These are phyloP conservation scores for Melanotaenia duboulayi DNA, from an alignment of 2,113 vertebrate species.

Conservation along the genomic window DNA sequence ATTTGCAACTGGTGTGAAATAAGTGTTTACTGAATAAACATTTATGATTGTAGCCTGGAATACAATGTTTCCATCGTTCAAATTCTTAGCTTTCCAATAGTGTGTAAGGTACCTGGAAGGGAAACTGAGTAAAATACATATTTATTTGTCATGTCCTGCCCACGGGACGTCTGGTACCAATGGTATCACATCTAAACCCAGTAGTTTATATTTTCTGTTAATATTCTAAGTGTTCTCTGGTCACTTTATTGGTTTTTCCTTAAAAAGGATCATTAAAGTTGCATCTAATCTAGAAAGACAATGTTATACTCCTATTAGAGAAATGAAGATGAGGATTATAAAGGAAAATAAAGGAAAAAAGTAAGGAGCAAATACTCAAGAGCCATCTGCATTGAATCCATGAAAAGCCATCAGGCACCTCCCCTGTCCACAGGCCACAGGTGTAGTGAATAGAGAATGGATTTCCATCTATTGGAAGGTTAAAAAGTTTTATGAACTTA, in stretches of 20 bases:
- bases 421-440: conserved; percentile 46
- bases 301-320: conserved; percentile 65
- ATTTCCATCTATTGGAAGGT: conserved; percentile 71
- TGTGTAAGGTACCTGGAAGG: no score
- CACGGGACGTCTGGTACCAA: no score
- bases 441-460: conserved; percentile 44
- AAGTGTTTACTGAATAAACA: no score
- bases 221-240: conserved; percentile 31
- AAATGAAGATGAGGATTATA: conserved; percentile 36
- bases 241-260: conserved; percentile 45
- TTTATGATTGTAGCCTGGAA: no score
- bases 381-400: conserved; percentile 52
- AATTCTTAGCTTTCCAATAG: no score
- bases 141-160: no score
- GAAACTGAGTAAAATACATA: no score
- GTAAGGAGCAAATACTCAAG: conserved; percentile 61
- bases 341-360: conserved; percentile 26
- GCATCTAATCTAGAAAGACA: conserved; percentile 74
- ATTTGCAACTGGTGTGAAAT: no score
- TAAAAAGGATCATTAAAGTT: conserved; percentile 70
- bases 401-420: conserved; percentile 40
- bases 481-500: conserved; percentile 54
- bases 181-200: no score
- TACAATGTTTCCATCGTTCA: no score
- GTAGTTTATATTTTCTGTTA: conserved; percentile 27